These are phyloP conservation scores for Gymnocypris eckloni DNA, from an alignment of 2,797 vertebrate species.

Conservation along the genomic window DNA sequence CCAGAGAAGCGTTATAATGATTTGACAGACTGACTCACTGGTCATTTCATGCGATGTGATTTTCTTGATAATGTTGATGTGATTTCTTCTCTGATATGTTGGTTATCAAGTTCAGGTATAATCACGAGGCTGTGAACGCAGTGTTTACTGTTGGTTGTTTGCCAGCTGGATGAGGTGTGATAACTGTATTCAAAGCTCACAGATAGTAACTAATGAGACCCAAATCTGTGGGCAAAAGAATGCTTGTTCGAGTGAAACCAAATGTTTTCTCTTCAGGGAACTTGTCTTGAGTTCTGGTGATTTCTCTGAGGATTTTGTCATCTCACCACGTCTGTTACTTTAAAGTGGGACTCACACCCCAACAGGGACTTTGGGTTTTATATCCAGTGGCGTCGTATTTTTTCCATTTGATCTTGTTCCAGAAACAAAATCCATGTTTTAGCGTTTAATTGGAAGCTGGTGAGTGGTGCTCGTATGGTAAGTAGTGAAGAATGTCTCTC, in stretches of 20 bases:
- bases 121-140: neutral
- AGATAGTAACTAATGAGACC: neutral
- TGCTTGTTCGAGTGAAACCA: constrained; percentile 28
- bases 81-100: neutral
- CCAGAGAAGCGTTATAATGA: neutral
- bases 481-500: constrained; percentile 28
- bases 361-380: constrained; percentile 41
- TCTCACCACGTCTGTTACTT: constrained; percentile 4
- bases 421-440: constrained; percentile 66
- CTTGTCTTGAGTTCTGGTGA: constrained; percentile 23
- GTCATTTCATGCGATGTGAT: neutral
- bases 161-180: neutral
- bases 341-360: neutral
- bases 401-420: constrained; percentile 71
- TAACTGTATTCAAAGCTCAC: constrained; percentile 20
- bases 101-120: neutral
- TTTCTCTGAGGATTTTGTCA: constrained; percentile 8
- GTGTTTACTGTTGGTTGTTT: constrained; percentile 6
- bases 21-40: neutral
- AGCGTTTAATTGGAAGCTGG: constrained; percentile 70
- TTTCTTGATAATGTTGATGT: neutral
- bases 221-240: constrained; percentile 6
- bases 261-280: constrained; percentile 2
- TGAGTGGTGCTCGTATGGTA: constrained; percentile 70
- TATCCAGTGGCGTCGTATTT: constrained; percentile 15